Conservation (phyloP, 2,888 invertebrate species). For the Andrena minutula region DNA sequence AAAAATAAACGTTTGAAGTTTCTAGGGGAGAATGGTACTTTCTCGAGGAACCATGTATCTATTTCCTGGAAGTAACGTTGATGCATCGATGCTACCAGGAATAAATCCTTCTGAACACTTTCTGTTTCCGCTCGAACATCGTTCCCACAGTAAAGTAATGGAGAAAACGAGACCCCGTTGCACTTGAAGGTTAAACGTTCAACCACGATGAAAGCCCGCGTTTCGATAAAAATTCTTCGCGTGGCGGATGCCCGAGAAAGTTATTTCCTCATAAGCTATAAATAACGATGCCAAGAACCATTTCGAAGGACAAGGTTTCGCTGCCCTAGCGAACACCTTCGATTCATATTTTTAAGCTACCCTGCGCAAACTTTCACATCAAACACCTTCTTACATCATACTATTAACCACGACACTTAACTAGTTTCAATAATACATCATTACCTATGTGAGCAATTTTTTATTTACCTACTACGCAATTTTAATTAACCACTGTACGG, state of each 20-base stretch:
- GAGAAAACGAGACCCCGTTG: constrained; percentile 49
- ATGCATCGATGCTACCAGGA: not conserved
- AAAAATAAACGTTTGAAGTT: not conserved
- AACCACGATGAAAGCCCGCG: constrained; percentile 42
- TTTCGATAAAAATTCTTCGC: constrained; percentile 47
- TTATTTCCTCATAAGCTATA: constrained; percentile 51
- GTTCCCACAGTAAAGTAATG: constrained; percentile 40
- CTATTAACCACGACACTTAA: no score
- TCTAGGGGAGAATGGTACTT: not conserved
- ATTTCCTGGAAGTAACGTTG: not conserved
- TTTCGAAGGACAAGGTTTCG: constrained; percentile 46
- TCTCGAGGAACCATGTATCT: not conserved
- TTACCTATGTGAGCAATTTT: no score
- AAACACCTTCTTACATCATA: not conserved
- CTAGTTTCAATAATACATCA: no score
- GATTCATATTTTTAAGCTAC: constrained; percentile 2
- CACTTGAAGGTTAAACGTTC: constrained; percentile 55
- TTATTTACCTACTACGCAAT: no score
- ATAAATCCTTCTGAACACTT: constrained; percentile 29
- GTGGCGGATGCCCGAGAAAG: constrained; percentile 50
- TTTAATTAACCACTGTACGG: no score
- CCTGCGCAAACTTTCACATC: not conserved
- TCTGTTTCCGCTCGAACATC: constrained; percentile 34
- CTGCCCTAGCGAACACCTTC: constrained; percentile 15
- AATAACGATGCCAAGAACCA: constrained; percentile 40